Base-by-base conservation (phyloP, 2,797 vertebrate species). In the Cyprinodon diabolis region DNA sequence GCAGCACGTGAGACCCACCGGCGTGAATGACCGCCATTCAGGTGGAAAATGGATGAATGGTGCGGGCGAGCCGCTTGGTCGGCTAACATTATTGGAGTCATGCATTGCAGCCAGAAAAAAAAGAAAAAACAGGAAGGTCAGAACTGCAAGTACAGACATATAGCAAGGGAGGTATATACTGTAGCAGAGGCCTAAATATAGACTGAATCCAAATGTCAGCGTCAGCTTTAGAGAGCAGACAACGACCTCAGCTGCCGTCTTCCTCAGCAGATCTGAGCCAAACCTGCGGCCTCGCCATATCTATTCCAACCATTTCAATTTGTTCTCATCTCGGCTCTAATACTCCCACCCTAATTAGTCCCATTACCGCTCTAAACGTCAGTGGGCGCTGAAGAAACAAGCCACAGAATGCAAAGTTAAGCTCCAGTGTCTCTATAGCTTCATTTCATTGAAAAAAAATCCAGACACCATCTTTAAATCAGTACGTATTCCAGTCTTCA, bases 181-280 rank as follows among this genome's bases (percentile, higher is more conserved):
- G 40, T 43, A n/a, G 71, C 81, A 45, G 1, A 0, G 66, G 71
- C 30, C 86, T 90, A 81, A 83, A 90, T 90, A 93, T 90, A 92
- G 90, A 78, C 35, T 57, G 10, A 84, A 87, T 89, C 88, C 83
- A 87, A 90, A 92, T 89, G 89, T 84, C 85, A 76, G 69, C 55
- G 60, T 82, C 81, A 66, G 74, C 30, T 77, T 87, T 84, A 78
- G 82, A 80, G 62, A 79, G 40, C 4, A 68, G 68, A 54, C 66
- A 48, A 52, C 35, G 15, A 77, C 69, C 68, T 47, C 19, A 49
- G 43, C 65, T 40, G 13, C 63, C 47, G 54, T 79, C 57, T 67
- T 60, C 70, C 45, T 71, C 62, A 17, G 48, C 23, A 49, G 19
- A 67, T 49, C 54, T 17, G 49, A 75, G 78, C 21, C 60, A 78